Percentiles rank a stretch among this genome's conserved stretches.
Evolutionary conservation across 2,888 invertebrate species (phyloP).

Genomic region (Blastobasis lacticolella): DNA sequence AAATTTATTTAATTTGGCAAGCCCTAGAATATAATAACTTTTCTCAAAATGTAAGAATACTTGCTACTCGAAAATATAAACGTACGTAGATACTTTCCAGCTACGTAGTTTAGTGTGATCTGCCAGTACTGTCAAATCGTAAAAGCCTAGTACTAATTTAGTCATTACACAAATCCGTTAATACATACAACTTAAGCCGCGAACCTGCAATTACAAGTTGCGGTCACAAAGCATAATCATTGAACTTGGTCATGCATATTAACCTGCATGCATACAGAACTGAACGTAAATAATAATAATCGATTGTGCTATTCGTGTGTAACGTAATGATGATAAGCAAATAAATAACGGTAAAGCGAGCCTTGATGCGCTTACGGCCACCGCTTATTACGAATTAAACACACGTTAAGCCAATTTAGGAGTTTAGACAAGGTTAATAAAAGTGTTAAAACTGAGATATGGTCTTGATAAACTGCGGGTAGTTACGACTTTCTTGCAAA

Average conservation of each 20-base stretch:
- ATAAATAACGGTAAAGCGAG: constrained; percentile 2
- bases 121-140: too few relatives aligned
- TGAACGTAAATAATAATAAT: constrained; percentile 1
- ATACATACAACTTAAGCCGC: too few relatives aligned
- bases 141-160: too few relatives aligned
- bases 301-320: constrained; percentile 6
- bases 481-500: neutral
- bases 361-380: neutral
- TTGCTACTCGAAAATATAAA: too few relatives aligned
- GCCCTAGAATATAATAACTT: too few relatives aligned
- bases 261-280: constrained; percentile 5
- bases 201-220: too few relatives aligned
- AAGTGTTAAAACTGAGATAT: neutral
- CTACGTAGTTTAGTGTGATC: too few relatives aligned
- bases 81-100: too few relatives aligned
- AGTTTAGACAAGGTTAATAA: neutral
- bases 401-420: neutral
- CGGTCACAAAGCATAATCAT: too few relatives aligned
- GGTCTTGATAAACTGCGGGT: neutral
- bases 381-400: neutral
- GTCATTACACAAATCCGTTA: too few relatives aligned
- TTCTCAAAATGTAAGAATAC: too few relatives aligned
- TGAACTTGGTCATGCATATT: constrained; percentile 8
- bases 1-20: too few relatives aligned
- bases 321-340: constrained; percentile 4